Evolutionary conservation across 1,140 invertebrate species (phyloP), one percentile per base, ranked within the genome.

Genomic region (Drosophila kepulauana): DNA sequence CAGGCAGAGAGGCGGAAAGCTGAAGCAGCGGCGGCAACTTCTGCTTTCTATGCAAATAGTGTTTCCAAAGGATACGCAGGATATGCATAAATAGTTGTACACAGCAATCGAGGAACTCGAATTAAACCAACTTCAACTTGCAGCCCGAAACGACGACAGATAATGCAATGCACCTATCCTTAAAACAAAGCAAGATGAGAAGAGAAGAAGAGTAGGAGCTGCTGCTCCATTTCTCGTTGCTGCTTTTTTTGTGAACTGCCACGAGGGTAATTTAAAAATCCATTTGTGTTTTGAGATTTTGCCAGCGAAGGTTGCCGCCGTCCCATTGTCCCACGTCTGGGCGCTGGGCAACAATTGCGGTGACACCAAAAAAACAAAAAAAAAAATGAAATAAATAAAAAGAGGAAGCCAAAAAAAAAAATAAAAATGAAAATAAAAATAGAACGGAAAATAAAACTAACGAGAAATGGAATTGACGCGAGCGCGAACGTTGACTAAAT

Each of bases 191-290:
- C 2, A 30, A 20, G 30, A 20, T n/a, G 16, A 0, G 25, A 35
- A 1, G 46, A 33, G 33, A n/a, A 11, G 5, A 25, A 15, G 15
- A 15, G 20, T n/a, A 11, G 20, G 13, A 62, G 45, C 11, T 6
- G 7, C 38, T 13, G 7, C 54, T 2, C 2, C 20, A 7, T 54
- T 48, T 7, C 20, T 5, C 25, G 7, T 38, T 38, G 20, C 35
- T 38, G 7, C 10, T 38, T 46, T 45, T 25, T 46, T 63, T 71
- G 70, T 52, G 57, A 64, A 74, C 70, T 76, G 85, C 75, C 84
- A 84, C 84, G 78, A 84, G 84, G 85, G 85, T 88, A 88, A 88
- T 88, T 88, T 88, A 89, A 88, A 88, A 89, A 88, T 89, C 85
- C 85, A 88, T 88, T 88, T 88, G 84, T 89, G 84, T 84, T 88